Percentiles rank a stretch among this genome's conserved stretches.
Conservation (phyloP, 2,113 vertebrate genomes). For the Laticauda colubrina region DNA sequence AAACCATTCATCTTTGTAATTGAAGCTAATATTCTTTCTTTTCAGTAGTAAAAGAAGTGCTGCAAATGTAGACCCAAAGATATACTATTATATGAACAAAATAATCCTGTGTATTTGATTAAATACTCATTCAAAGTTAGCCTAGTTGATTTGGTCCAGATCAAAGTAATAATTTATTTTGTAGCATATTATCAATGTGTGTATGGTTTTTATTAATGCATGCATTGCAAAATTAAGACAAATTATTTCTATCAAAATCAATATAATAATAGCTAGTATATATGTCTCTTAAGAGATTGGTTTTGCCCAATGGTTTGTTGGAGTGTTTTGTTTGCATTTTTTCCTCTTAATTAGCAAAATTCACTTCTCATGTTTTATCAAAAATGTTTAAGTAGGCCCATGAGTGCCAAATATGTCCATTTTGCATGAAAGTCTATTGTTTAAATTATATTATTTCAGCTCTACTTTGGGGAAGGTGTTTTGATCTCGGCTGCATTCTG, state of each 20-base stretch:
- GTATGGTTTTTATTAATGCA: constrained; percentile 8
- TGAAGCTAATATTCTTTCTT: constrained; percentile 14
- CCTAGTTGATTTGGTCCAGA: neutral
- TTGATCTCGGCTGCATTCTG: neutral
- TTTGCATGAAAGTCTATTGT: neutral
- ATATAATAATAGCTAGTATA: neutral
- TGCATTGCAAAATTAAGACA: neutral
- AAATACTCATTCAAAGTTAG: neutral
- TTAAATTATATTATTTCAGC: neutral
- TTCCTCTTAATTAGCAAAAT: neutral
- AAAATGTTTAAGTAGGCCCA: neutral
- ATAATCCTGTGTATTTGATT: constrained; percentile 3
- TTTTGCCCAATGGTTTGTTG: neutral
- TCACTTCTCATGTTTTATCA: neutral
- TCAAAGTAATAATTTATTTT: neutral
- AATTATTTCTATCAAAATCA: neutral
- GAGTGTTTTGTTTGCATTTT: neutral
- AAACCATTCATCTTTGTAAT: constrained; percentile 9
- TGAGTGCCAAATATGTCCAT: neutral
- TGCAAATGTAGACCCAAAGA: neutral
- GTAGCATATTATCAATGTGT: neutral
- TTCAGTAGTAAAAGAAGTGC: constrained; percentile 4
- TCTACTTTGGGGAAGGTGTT: neutral
- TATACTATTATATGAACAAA: neutral
- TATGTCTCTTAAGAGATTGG: neutral